Evolutionary conservation across 2,888 invertebrate species (phyloP), one percentile per base, ranked within the genome.

Genomic region (Oscheius myriophilus): DNA sequence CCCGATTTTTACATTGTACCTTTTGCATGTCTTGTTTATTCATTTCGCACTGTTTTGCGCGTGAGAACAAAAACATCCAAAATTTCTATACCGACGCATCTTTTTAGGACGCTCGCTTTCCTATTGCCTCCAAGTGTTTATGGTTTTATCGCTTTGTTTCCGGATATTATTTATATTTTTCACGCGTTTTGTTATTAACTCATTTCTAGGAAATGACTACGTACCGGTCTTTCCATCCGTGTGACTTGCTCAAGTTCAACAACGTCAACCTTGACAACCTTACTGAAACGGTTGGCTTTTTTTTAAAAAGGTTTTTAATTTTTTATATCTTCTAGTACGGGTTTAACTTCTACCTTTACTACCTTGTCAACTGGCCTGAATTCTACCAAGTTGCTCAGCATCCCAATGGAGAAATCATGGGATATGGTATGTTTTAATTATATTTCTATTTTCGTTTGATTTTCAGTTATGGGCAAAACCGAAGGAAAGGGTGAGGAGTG

Each of bases 361-460:
- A 98, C 89, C 54, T 97, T 86, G 94, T 95, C 12, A 94, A 95
- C 87, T 97, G 96, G 96, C 96, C 97, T 0, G 97, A 98, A 88
- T 97, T 95, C 88, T 96, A 97, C 88, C 94, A 95, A 90, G 93
- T 95, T 21, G 95, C 95, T 2, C 96, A 96, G 90, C 93, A 96
- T 21, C 94, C 96, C 4, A 93, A 92, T 87, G 96, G 95, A 3
- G 93, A 94, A 89, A 94, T 97, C 71, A 96, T 98, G 95, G 98
- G 97, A 76, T 98, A 98, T 87, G 96, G 96, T 96, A 90, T 91
- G 92, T 90, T 54, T 43, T 49, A 14, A 23, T 51, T 21, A 23
- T 7, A 52, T 49, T 25, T 33, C 12, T 54, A 23, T n/a, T 46
- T 25, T 46, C n/a, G 14, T 7, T 49, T 18, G 21, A 12, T 46